These are phyloP conservation scores for Todiramphus saurophagus DNA, from an alignment of 2,113 vertebrate species.

Conservation along the genomic window DNA sequence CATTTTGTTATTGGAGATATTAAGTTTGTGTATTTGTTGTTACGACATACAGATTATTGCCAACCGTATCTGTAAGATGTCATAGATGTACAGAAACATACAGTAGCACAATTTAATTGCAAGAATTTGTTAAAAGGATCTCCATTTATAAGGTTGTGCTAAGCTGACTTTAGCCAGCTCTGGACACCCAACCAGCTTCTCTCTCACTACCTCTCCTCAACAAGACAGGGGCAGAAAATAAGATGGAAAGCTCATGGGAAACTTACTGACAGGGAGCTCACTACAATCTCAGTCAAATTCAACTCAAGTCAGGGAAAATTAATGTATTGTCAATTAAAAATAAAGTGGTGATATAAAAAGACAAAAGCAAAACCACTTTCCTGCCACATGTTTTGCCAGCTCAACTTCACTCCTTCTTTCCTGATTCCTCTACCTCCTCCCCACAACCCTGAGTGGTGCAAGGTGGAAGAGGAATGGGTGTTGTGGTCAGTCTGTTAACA, in stretches of 20 bases:
- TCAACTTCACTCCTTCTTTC: background rate
- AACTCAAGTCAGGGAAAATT: background rate
- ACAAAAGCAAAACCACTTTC: background rate
- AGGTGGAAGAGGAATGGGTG: background rate
- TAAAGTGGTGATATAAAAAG: background rate
- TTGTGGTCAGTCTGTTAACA: accelerated
- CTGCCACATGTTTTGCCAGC: background rate
- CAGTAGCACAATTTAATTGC: background rate
- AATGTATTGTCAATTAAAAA: background rate
- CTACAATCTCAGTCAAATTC: background rate
- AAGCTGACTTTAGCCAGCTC: background rate
- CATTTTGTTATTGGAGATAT: background rate
- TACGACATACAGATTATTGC: background rate
- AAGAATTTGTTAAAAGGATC: background rate
- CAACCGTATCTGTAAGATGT: background rate
- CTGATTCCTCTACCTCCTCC: background rate
- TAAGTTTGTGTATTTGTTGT: background rate
- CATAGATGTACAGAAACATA: background rate
- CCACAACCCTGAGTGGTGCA: accelerated
- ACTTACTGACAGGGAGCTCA: background rate
- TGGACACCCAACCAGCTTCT: too few relatives aligned
- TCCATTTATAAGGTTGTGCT: background rate
- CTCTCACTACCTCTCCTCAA: background rate
- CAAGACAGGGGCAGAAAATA: background rate
- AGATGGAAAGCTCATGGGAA: background rate